Base-by-base conservation (phyloP, 2,797 vertebrate species). In the Poecilia picta region DNA sequence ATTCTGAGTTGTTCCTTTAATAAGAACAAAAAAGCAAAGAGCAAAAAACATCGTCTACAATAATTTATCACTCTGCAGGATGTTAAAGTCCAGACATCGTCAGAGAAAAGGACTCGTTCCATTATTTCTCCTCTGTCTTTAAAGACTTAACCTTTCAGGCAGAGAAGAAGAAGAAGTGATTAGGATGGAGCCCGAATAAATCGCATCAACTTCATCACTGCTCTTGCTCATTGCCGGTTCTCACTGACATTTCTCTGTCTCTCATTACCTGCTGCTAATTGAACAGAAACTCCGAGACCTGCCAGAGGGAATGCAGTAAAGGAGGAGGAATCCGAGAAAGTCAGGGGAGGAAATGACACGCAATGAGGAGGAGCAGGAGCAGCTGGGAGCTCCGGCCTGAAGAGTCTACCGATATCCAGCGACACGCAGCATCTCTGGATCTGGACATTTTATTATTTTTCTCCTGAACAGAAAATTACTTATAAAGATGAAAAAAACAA, bases 251-350 rank as follows among this genome's bases (percentile, higher is more conserved):
- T 72, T 72, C 43, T 41, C 46, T 79, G 55, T 74, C 71, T 72
- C 31, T 74, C 43, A 66, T 51, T 77, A 43, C 86, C 80, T 80
- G 45, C 57, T 59, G n/a, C 77, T 90, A 81, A 89, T 88, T 73
- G 85, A 81, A 89, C 87, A 93, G 91, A 89, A 90, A 87, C 89
- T 94, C 72, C 81, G 90, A 83, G 80, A 75, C 66, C 80, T 92
- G 88, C 91, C 91, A 0, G 89, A 91, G 85, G 88, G 84, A 79
- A 79, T 84, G 89, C 53, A 89, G 88, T 89, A 88, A 80, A 80
- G 72, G 71, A 68, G 49, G 72, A 68, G 51, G 25, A 66, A 53
- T 41, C 46, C 5, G n/a, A 23, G 25, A 66, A 74, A 31, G 49
- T 51, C 49, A 53, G 20, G 4, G 13, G 53, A 47, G 47, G 43